Conservation (phyloP, 1,140 invertebrate genomes). For the Dicyema japonicum region DNA sequence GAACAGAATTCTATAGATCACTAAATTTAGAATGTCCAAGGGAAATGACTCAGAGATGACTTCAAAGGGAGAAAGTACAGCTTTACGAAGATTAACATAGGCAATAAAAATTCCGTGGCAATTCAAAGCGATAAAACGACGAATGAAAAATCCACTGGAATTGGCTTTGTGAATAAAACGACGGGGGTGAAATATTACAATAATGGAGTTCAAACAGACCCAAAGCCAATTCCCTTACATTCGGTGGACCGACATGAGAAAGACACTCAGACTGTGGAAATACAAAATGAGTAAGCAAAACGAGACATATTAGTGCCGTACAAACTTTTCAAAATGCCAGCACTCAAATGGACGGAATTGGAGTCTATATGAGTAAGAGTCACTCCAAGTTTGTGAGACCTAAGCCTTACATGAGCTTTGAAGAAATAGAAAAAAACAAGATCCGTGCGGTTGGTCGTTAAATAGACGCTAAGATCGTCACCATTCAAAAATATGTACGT, state of each 20-base stretch:
- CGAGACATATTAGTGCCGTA: too few species aligned
- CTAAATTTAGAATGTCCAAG: too few species aligned
- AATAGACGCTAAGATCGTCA: slow-evolving; percentile 3
- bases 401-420: slow-evolving; percentile 14
- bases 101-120: too few species aligned
- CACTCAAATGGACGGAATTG: slow-evolving; percentile 20
- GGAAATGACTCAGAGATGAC: too few species aligned
- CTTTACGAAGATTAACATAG: too few species aligned
- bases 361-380: slow-evolving; percentile 13
- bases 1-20: too few species aligned
- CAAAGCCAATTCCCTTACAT: slow-evolving; percentile 9
- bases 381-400: slow-evolving; percentile 14
- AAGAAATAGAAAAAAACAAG: slow-evolving; percentile 8
- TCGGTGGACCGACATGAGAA: slow-evolving; percentile 8
- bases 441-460: slow-evolving; percentile 3
- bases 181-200: slow-evolving; percentile 14
- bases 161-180: slow-evolving; percentile 14
- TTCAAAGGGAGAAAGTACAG: too few species aligned
- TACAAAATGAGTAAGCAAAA: slow-evolving; percentile 8
- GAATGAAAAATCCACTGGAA: too few species aligned
- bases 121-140: too few species aligned
- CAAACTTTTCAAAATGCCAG: slow-evolving; percentile 16
- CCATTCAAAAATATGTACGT: slow-evolving; percentile 9
- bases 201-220: slow-evolving; percentile 14
- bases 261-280: slow-evolving; percentile 17